Evolutionary conservation across 2,797 vertebrate species (phyloP).

Genomic region (Chaenodraco wilsoni): DNA sequence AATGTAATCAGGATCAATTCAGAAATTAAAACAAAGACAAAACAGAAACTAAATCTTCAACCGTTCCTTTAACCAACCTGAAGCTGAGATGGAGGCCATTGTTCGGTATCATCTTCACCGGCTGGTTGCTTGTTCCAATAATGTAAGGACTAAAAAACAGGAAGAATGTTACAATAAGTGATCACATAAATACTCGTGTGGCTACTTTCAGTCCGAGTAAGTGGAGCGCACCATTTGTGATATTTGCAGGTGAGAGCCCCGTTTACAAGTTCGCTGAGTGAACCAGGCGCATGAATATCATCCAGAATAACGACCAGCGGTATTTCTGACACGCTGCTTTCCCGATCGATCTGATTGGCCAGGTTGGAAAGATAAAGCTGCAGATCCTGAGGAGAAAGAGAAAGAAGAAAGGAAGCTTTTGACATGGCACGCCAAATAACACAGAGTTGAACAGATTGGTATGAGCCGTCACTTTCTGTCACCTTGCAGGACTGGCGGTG

Average conservation of each 20-base stretch:
- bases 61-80: slow-evolving; percentile 83
- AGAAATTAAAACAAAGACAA: not conserved
- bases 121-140: slow-evolving; percentile 98
- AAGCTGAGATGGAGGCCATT: slow-evolving; percentile 97
- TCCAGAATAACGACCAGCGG: slow-evolving; percentile 95
- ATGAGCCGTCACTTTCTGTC: slow-evolving; percentile 19
- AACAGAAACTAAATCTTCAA: not conserved
- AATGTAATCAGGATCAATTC: not conserved
- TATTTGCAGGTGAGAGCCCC: slow-evolving; percentile 99
- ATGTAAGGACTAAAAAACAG: slow-evolving; percentile 90
- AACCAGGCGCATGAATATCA: slow-evolving; percentile 90
- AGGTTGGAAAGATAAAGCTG: slow-evolving; percentile 96
- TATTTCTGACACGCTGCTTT: slow-evolving; percentile 88
- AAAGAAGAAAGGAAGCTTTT: slow-evolving; percentile 6
- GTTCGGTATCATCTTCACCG: slow-evolving; percentile 97
- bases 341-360: slow-evolving; percentile 96
- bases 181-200: not conserved
- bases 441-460: not conserved
- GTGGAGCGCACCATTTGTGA: slow-evolving; percentile 93
- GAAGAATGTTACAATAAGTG: slow-evolving; percentile 2
- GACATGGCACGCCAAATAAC: not conserved
- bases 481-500: slow-evolving; percentile 99
- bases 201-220: not conserved
- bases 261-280: slow-evolving; percentile 96
- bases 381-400: slow-evolving; percentile 86